Evolutionary conservation across 2,888 invertebrate genomes (phyloP).

Genomic region (Macrosoma leucophasiata): DNA sequence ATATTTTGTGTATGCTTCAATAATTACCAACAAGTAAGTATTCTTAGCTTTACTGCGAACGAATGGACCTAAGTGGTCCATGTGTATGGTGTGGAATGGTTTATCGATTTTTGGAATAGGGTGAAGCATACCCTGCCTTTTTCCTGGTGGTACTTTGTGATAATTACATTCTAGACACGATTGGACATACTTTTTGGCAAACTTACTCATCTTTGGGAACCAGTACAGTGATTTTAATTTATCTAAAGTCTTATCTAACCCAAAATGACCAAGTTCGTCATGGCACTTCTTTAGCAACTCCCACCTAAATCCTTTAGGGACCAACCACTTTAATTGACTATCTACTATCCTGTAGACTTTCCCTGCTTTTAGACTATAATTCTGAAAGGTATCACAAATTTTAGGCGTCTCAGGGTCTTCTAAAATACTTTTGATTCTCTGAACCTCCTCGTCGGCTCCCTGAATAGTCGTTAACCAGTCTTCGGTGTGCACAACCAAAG

Average conservation of each 20-base stretch:
- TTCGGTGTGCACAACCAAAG: too few species aligned
- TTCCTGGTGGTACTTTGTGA: conserved; percentile 20
- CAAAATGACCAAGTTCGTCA: conserved; percentile 27
- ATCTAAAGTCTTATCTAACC: conserved; percentile 18
- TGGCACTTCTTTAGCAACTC: conserved; percentile 25
- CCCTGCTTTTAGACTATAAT: too few species aligned
- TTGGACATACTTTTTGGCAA: conserved; percentile 21
- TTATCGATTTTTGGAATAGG: conserved; percentile 21
- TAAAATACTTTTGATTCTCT: too few species aligned
- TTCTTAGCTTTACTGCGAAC: conserved; percentile 16
- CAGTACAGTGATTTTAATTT: conserved; percentile 14
- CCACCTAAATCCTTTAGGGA: conserved; percentile 26
- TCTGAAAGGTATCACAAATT: too few species aligned
- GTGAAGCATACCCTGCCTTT: conserved; percentile 20
- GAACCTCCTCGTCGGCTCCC: too few species aligned
- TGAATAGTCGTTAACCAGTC: too few species aligned
- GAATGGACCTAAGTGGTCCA: conserved; percentile 27
- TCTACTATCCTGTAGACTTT: too few species aligned
- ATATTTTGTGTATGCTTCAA: conserved; percentile 18
- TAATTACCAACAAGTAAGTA: conserved; percentile 19
- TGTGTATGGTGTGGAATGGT: conserved; percentile 29
- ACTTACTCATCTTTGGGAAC: conserved; percentile 27
- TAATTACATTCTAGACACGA: conserved; percentile 19
- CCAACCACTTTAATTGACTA: conserved; percentile 20
- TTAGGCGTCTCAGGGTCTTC: too few species aligned